Conservation (phyloP, 2,797 vertebrate species). For the Erpetoichthys calabaricus region DNA sequence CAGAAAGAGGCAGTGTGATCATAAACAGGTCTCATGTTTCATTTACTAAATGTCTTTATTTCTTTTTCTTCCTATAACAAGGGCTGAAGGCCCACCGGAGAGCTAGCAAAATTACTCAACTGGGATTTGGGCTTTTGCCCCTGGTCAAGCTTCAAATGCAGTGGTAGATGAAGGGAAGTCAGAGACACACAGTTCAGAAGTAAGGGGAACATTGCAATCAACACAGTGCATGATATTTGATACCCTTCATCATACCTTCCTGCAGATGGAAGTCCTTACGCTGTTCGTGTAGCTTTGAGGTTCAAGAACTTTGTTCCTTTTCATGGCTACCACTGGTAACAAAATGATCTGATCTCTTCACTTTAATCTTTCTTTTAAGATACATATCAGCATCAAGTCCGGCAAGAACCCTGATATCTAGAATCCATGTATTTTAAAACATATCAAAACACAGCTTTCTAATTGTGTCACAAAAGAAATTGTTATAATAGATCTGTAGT, state of each 20-base stretch:
- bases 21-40: slow-evolving; percentile 5
- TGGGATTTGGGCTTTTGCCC: slow-evolving; percentile 1
- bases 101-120: neutral
- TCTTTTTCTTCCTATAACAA: neutral
- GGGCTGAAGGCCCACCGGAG: neutral
- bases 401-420: slow-evolving; percentile 10
- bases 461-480: neutral
- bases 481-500: too few species aligned
- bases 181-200: neutral
- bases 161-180: neutral
- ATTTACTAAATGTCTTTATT: slow-evolving; percentile 1
- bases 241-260: slow-evolving; percentile 9
- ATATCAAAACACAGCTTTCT: slow-evolving; percentile 2
- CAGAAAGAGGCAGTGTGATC: neutral
- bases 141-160: slow-evolving; percentile 5
- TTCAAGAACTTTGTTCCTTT: slow-evolving; percentile 12
- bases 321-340: slow-evolving; percentile 11
- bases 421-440: neutral
- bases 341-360: slow-evolving; percentile 11
- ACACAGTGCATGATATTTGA: slow-evolving; percentile 6
- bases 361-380: slow-evolving; percentile 11
- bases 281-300: neutral
- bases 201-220: slow-evolving; percentile 6
- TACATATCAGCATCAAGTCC: slow-evolving; percentile 11
- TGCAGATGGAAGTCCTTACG: slow-evolving; percentile 7